phyloP scores from a whole-genome alignment of 2,113 vertebrate genomes.

The Nymphicus hollandicus region DNA sequence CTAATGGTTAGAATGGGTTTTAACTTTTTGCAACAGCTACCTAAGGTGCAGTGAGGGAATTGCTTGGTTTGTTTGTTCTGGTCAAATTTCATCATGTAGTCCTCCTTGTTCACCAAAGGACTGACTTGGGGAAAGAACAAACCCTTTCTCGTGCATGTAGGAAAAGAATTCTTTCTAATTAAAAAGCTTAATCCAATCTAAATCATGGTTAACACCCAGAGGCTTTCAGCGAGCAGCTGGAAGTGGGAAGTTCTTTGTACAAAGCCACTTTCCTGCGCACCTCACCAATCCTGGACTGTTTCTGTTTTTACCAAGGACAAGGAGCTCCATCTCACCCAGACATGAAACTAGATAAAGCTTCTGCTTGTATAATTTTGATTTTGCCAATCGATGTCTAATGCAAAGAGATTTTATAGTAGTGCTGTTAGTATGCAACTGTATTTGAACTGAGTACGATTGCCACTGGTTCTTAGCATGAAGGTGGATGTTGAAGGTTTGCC shows the following conservation, averaged over 20 bases:
- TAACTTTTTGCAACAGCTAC: background rate
- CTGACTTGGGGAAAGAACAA: background rate
- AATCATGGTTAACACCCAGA: conserved; percentile 51
- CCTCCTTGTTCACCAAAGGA: background rate
- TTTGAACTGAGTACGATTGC: background rate
- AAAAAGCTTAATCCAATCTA: conserved; percentile 58
- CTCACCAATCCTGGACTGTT: background rate
- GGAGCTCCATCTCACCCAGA: background rate
- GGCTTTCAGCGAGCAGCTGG: conserved; percentile 46
- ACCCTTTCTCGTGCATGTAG: conserved; percentile 17
- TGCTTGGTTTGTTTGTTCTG: background rate
- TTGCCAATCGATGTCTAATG: background rate
- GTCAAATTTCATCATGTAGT: background rate
- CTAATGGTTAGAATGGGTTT: background rate
- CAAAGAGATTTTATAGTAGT: background rate
- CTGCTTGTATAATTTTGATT: background rate
- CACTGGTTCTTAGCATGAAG: background rate
- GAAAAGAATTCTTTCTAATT: conserved; percentile 51
- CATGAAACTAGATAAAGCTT: background rate
- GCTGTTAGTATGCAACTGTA: background rate
- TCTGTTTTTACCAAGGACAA: background rate
- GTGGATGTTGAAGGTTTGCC: background rate
- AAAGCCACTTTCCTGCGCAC: conserved; percentile 17
- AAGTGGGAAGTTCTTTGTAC: conserved; percentile 30
- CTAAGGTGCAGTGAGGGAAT: background rate